Conservation (phyloP, 1,140 invertebrate genomes). For the Pachypsylla venusta region DNA sequence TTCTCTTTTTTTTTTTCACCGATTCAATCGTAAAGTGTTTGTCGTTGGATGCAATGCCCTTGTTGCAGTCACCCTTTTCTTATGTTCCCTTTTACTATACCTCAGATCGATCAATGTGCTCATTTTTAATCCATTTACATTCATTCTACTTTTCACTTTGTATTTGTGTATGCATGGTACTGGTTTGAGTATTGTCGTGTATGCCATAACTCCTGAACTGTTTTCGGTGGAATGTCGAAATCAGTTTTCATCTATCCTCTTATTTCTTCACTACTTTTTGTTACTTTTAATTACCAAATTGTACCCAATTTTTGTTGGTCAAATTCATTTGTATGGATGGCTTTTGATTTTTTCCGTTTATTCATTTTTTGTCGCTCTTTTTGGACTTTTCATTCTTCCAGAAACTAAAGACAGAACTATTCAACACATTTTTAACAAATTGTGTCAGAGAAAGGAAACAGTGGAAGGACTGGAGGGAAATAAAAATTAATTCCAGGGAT, state of each 20-base stretch:
- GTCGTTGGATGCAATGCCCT: not conserved
- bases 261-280: not conserved
- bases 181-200: not conserved
- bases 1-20: not conserved
- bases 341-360: not conserved
- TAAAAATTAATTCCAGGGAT: no score
- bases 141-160: not conserved
- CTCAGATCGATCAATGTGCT: not conserved
- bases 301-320: not conserved
- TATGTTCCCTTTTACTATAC: not conserved
- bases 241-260: not conserved
- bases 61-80: not conserved
- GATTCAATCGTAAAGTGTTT: not conserved
- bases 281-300: not conserved
- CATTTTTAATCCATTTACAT: not conserved
- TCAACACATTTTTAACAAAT: conserved; percentile 5
- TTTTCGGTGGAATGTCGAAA: not conserved
- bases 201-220: not conserved
- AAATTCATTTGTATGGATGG: conserved; percentile 6
- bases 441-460: no score
- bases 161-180: not conserved
- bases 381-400: not conserved
- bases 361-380: not conserved
- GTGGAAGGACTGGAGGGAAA: no score
- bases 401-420: not conserved